Conservation (phyloP, 2,797 vertebrate species). For the Lepus townsendii region DNA sequence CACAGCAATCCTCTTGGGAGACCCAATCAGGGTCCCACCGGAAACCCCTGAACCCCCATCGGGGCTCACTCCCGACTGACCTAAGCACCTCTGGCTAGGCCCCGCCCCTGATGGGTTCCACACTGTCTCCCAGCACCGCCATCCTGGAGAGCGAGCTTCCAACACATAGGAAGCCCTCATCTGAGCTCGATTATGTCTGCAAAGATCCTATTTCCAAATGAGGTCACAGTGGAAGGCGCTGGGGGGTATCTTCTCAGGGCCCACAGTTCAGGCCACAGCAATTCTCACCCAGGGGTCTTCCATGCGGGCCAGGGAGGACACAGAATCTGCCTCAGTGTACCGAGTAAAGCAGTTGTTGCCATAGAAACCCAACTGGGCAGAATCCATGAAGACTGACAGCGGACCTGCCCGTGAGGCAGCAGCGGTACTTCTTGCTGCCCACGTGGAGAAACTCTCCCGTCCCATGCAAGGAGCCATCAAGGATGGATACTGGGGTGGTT, state of each 20-base stretch:
- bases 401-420: neutral
- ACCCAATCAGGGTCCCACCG: too few species aligned
- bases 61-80: too few species aligned
- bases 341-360: neutral
- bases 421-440: fast-evolving
- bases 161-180: neutral
- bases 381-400: neutral
- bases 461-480: fast-evolving
- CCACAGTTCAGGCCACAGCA: neutral
- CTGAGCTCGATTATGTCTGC: neutral
- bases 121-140: too few species aligned
- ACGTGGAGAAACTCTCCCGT: fast-evolving
- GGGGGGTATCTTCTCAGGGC: too few species aligned
- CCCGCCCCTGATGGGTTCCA: too few species aligned
- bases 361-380: neutral
- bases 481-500: too few species aligned
- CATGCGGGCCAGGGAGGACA: neutral
- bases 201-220: neutral
- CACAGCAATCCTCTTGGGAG: too few species aligned
- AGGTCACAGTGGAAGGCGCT: neutral
- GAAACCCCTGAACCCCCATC: too few species aligned
- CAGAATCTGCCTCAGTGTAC: neutral
- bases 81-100: too few species aligned
- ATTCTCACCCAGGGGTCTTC: neutral
- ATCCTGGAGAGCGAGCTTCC: too few species aligned